Evolutionary conservation across 2,797 vertebrate genomes (phyloP).

Genomic region (Saxicola maurus): DNA sequence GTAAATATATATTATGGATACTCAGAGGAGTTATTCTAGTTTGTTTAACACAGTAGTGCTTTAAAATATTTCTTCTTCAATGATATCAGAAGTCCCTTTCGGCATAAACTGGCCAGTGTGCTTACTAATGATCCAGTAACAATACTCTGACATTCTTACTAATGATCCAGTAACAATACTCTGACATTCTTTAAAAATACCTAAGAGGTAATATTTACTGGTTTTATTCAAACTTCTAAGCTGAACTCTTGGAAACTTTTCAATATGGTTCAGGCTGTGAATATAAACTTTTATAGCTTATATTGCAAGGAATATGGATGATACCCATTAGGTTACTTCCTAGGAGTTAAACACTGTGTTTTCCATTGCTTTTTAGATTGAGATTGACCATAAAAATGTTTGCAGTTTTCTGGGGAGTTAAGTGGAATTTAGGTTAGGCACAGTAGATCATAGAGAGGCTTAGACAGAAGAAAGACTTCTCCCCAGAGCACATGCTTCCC

Average conservation of each 20-base stretch:
- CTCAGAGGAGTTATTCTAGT: background rate
- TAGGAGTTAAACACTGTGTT: background rate
- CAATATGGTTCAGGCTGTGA: background rate
- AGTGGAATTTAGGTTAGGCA: background rate
- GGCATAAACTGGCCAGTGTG: background rate
- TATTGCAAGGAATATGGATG: background rate
- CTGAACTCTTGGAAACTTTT: background rate
- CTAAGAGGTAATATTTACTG: background rate
- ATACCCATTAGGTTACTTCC: background rate
- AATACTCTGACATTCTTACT: background rate
- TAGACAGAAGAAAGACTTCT: background rate
- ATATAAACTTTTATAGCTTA: background rate
- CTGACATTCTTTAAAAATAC: background rate
- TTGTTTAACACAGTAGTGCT: background rate
- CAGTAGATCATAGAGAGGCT: background rate
- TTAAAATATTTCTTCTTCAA: background rate
- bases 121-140: background rate
- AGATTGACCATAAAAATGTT: background rate
- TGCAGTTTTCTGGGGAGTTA: background rate
- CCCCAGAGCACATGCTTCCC: background rate
- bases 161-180: background rate
- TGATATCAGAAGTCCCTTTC: background rate
- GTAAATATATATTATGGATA: background rate
- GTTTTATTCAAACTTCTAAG: background rate
- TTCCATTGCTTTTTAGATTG: background rate